Evolutionary conservation across 1,140 invertebrate genomes (phyloP), one percentile per base, ranked within the genome.

Genomic region (Drosophila chauvacae): DNA sequence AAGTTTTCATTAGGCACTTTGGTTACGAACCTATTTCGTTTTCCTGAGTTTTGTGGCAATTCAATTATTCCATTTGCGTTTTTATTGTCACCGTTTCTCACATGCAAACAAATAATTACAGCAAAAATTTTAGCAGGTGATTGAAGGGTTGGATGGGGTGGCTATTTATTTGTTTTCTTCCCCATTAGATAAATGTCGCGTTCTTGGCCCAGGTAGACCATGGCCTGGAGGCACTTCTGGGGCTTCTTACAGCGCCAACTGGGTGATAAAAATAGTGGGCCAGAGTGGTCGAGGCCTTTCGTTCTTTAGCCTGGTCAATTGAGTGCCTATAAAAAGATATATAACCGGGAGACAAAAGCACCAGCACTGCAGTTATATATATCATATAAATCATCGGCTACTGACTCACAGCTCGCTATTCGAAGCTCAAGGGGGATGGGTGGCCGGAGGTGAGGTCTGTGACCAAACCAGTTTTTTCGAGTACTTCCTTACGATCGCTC

Each of bases 41-140:
- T 51, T 33, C 10, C 48, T 26, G 28, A 28, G 26, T 58, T 71
- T 86, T 66, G 74, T 56, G 79, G 53, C 39, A 64, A 69, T 87
- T 82, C 69, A 79, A 87, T 79, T 76, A 77, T 80, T 83, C 59
- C 55, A 77, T 83, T 87, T 60, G 53, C 56, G 56, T 51, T 59
- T 56, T 51, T 16, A 59, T 66, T 45, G 61, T 41, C 77, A 39
- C 73, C 39, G 56, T 64, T 79, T 58, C 45, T 53, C 63, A 76
- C 83, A 86, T 86, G 83, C 83, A 80, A 86, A 87, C 63, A 87
- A 86, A 88, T 83, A 80, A 86, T 86, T 87, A 83, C 63, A 58
- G 35, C 65, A 48, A 61, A 74, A 44, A 51, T 37, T 76, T 65
- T 70, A 55, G 65, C 56, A 63, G 68, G 61, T 72, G 69, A 71